A percentile compares a stretch with the other conserved stretches of the same genome.
Conservation (phyloP, 23 tunicate genomes). For the Diplosoma virens region DNA sequence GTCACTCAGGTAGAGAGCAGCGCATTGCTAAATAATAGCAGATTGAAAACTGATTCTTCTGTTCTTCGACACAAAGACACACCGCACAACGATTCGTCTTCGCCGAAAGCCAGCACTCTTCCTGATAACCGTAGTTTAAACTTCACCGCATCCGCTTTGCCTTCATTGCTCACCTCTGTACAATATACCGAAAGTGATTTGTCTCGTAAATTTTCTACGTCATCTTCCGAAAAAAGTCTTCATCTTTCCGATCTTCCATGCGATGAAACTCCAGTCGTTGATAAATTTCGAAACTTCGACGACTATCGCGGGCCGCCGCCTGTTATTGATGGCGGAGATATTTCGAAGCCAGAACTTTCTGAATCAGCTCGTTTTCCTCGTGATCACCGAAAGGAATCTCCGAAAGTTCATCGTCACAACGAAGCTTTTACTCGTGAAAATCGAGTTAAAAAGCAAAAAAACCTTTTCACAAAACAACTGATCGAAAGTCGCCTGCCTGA, state of each 20-base stretch:
- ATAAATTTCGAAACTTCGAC: conserved; percentile 52
- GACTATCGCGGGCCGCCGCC: conserved; percentile 15
- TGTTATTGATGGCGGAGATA: not conserved
- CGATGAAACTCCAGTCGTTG: conserved; percentile 31
- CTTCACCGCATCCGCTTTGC: not conserved
- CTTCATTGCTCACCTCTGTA: not conserved
- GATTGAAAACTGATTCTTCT: too few relatives aligned
- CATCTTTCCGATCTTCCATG: conserved; percentile 58
- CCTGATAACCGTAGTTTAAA: not conserved
- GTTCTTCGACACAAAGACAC: too few relatives aligned
- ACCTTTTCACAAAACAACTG: too few relatives aligned
- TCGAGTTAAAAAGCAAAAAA: too few relatives aligned
- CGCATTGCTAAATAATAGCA: conserved; percentile 1
- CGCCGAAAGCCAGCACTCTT: not conserved
- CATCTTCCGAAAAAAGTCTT: conserved; percentile 13
- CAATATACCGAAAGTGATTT: not conserved
- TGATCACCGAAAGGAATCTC: too few relatives aligned
- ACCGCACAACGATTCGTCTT: too few relatives aligned
- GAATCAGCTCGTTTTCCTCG: too few relatives aligned
- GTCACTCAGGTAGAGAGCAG: not conserved
- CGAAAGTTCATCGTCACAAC: too few relatives aligned
- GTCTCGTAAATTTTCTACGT: not conserved
- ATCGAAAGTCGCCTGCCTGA: too few relatives aligned
- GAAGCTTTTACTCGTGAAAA: too few relatives aligned
- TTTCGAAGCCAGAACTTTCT: not conserved